phyloP scores from a whole-genome alignment of 2,113 vertebrate genomes.

The Sylvicapra grimmia region DNA sequence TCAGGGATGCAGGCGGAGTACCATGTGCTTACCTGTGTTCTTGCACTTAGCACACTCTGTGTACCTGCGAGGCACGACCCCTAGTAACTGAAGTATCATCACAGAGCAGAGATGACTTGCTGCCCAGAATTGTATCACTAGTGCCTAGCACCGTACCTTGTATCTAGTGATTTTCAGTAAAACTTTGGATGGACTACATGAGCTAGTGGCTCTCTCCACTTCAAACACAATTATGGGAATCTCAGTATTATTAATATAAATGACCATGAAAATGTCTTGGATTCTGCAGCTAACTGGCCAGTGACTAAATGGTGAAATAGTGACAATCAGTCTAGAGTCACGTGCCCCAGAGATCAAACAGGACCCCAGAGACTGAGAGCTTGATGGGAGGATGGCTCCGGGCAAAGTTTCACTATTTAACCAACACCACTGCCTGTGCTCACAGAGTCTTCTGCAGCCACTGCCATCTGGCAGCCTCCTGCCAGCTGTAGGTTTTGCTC shows the following conservation, averaged over 20 bases:
- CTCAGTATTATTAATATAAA: background rate
- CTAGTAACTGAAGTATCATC: background rate
- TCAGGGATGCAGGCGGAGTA: fast-evolving
- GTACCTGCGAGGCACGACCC: fast-evolving
- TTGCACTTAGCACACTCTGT: fast-evolving
- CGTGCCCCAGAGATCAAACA: background rate
- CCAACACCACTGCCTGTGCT: background rate
- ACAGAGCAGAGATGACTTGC: background rate
- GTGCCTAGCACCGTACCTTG: background rate
- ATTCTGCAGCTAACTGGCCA: background rate
- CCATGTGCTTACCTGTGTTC: fast-evolving
- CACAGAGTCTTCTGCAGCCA: background rate
- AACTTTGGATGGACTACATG: background rate
- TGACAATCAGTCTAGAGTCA: background rate
- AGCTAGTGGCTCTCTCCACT: background rate
- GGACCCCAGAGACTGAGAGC: background rate
- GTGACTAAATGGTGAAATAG: background rate
- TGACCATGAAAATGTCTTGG: background rate
- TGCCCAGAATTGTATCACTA: background rate
- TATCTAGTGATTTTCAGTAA: background rate
- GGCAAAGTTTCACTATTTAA: background rate
- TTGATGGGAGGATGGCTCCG: background rate
- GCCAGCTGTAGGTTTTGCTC: background rate
- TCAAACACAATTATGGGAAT: background rate
- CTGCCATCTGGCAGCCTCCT: conserved; percentile 32